Evolutionary conservation across 2,888 invertebrate species (phyloP).

Genomic region (Scotopteryx bipunctaria): DNA sequence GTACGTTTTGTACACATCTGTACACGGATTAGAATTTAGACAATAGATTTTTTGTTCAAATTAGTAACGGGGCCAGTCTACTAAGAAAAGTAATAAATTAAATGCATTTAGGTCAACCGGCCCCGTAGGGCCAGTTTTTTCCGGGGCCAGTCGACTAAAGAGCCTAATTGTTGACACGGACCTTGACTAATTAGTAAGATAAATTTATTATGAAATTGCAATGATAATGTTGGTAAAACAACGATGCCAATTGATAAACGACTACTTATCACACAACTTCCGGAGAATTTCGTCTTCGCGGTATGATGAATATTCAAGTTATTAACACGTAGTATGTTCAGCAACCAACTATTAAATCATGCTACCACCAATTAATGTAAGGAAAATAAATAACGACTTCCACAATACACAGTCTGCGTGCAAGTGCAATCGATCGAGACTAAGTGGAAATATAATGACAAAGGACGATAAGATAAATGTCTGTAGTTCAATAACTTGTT

Average conservation of each 20-base stretch:
- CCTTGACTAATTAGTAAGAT: conserved; percentile 30
- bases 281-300: conserved; percentile 35
- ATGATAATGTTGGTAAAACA: conserved; percentile 44
- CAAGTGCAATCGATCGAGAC: conserved; percentile 45
- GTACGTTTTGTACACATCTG: no score
- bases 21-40: no score
- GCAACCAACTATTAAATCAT: conserved; percentile 38
- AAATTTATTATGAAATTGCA: conserved; percentile 39
- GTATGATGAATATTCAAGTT: conserved; percentile 38
- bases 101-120: no score
- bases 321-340: conserved; percentile 36
- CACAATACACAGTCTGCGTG: conserved; percentile 32
- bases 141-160: no score
- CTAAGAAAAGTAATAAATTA: no score
- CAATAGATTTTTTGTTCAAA: no score
- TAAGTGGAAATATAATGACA: conserved; percentile 62
- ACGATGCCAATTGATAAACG: conserved; percentile 49
- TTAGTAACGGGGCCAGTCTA: no score
- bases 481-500: conserved; percentile 70
- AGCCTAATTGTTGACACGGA: no score
- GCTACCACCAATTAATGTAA: conserved; percentile 21
- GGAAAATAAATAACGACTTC: conserved; percentile 22
- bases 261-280: conserved; percentile 50
- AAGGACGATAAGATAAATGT: conserved; percentile 69
- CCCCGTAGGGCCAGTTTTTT: no score